These are phyloP conservation scores for Heteractis magnifica DNA, from an alignment of 92 coral and sea anemone species.

Conservation along the genomic window DNA sequence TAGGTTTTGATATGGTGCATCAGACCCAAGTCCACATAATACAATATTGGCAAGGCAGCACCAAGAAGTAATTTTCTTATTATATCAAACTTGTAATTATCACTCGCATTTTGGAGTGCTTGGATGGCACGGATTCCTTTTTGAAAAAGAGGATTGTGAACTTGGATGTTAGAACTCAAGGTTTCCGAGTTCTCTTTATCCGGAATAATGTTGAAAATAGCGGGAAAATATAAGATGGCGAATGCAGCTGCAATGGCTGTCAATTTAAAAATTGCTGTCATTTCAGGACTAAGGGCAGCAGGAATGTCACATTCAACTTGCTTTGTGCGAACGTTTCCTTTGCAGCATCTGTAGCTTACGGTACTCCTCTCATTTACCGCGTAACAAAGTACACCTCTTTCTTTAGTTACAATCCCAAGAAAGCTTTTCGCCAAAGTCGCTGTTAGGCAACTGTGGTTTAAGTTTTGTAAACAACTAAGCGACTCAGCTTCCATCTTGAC, in stretches of 20 bases:
- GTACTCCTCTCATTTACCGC: neutral
- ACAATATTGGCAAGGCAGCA: neutral
- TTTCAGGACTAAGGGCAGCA: neutral
- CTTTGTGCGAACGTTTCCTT: neutral
- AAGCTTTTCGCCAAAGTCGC: slow-evolving; percentile 15
- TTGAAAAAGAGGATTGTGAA: neutral
- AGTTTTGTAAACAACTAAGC: neutral
- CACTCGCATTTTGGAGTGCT: neutral
- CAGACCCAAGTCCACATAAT: neutral
- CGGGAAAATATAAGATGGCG: slow-evolving; percentile 12
- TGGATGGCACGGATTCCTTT: neutral
- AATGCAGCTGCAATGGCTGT: neutral
- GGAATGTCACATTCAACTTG: slow-evolving; percentile 24
- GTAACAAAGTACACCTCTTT: slow-evolving; percentile 9
- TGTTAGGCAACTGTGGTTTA: slow-evolving; percentile 9
- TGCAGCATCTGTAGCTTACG: slow-evolving; percentile 21
- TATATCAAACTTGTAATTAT: neutral
- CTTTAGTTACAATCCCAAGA: neutral
- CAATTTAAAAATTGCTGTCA: neutral
- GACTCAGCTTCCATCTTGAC: neutral
- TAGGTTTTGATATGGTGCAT: neutral
- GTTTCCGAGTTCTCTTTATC: neutral
- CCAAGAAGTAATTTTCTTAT: neutral
- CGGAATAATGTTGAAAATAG: neutral
- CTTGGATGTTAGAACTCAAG: neutral